Conservation (phyloP, 2,888 invertebrate genomes). For the Bombylius major region DNA sequence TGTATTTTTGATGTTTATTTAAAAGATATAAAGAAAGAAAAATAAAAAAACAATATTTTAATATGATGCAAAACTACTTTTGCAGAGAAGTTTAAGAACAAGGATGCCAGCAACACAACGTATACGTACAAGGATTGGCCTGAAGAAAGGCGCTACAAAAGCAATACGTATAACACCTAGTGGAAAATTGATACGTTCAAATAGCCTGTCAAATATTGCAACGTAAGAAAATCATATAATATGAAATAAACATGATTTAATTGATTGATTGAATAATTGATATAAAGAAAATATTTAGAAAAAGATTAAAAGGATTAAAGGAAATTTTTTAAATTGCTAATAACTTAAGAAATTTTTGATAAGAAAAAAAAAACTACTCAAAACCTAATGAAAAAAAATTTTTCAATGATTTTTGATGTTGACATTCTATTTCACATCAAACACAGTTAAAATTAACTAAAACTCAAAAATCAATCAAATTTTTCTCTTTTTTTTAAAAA, state of each 20-base stretch:
- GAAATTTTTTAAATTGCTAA: too few species aligned
- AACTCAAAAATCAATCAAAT: too few species aligned
- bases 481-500: constrained; percentile 14
- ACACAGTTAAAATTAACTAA: too few species aligned
- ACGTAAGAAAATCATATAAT: constrained; percentile 28
- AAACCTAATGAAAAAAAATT: too few species aligned
- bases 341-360: too few species aligned
- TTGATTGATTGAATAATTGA: background rate
- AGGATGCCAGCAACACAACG: constrained; percentile 15
- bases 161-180: constrained; percentile 30
- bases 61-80: constrained; percentile 17
- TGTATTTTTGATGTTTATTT: too few species aligned
- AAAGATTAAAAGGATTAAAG: too few species aligned
- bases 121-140: constrained; percentile 19
- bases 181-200: constrained; percentile 31
- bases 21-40: too few species aligned
- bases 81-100: constrained; percentile 37
- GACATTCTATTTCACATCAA: too few species aligned
- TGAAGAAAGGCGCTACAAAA: constrained; percentile 26
- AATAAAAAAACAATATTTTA: background rate
- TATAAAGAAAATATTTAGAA: background rate
- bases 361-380: too few species aligned
- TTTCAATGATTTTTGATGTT: too few species aligned
- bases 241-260: background rate
- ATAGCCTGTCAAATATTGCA: constrained; percentile 32